Evolutionary conservation across 2,797 vertebrate species (phyloP).

Genomic region (Rhabdomys pumilio): DNA sequence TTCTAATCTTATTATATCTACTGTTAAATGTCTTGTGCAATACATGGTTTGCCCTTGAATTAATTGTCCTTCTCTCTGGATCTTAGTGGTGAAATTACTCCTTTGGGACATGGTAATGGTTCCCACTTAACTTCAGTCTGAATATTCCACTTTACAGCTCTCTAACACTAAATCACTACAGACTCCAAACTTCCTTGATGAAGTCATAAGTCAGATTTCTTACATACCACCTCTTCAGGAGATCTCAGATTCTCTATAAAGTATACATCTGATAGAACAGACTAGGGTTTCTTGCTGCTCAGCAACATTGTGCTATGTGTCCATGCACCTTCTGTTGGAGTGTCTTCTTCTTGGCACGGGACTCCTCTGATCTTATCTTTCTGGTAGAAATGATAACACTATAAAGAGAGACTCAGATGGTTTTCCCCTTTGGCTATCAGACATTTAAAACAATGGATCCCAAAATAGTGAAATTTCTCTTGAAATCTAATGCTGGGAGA

Average conservation of each 20-base stretch:
- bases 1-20: background rate
- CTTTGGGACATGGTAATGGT: background rate
- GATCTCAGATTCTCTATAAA: slow-evolving; percentile 44
- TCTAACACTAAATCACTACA: slow-evolving; percentile 2
- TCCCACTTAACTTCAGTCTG: background rate
- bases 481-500: background rate
- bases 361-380: background rate
- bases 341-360: background rate
- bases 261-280: background rate
- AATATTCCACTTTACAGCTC: background rate
- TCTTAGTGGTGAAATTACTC: background rate
- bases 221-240: background rate
- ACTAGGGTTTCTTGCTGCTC: background rate
- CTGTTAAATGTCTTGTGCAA: background rate
- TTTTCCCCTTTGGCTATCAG: background rate
- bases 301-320: background rate
- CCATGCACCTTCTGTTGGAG: background rate
- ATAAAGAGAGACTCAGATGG: background rate
- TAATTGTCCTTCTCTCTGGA: slow-evolving; percentile 22
- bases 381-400: background rate
- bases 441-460: background rate
- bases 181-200: background rate
- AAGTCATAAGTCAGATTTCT: background rate
- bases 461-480: background rate
- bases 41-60: background rate